phyloP scores from a whole-genome alignment of 2,888 invertebrate genomes.

The Plagodis pulveraria region DNA sequence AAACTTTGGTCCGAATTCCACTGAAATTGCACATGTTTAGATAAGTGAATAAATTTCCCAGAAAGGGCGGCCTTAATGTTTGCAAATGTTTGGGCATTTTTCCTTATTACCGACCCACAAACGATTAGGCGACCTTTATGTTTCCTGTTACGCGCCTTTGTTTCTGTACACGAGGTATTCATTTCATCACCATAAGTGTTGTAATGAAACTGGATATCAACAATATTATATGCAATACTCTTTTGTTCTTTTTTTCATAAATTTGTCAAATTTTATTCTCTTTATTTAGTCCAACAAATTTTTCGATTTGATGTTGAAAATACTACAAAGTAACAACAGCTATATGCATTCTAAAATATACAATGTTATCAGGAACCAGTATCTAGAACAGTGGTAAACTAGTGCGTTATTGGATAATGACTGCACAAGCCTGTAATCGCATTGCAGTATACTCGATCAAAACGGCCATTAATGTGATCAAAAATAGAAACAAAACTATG shows the following conservation, averaged over 20 bases:
- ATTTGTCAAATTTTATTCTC: background rate
- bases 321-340: background rate
- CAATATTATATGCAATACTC: constrained; percentile 15
- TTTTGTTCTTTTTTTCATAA: constrained; percentile 16
- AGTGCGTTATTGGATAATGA: constrained; percentile 19
- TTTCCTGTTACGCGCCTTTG: constrained; percentile 35
- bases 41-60: constrained; percentile 33
- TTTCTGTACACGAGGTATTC: constrained; percentile 27
- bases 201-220: constrained; percentile 24
- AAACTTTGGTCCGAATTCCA: constrained; percentile 20
- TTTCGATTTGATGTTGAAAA: background rate
- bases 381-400: constrained; percentile 6
- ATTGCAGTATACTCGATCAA: constrained; percentile 48
- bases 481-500: constrained; percentile 68
- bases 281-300: background rate
- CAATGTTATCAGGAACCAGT: background rate
- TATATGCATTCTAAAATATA: background rate
- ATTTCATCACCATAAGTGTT: constrained; percentile 31
- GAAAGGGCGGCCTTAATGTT: constrained; percentile 32
- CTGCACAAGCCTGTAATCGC: constrained; percentile 32
- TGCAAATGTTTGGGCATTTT: constrained; percentile 35
- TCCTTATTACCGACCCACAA: constrained; percentile 39
- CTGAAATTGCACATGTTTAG: constrained; percentile 27
- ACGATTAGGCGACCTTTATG: constrained; percentile 39
- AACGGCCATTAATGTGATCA: constrained; percentile 56